Evolutionary conservation across 2,888 invertebrate genomes (phyloP).

Genomic region (Drosophila multiciliata): DNA sequence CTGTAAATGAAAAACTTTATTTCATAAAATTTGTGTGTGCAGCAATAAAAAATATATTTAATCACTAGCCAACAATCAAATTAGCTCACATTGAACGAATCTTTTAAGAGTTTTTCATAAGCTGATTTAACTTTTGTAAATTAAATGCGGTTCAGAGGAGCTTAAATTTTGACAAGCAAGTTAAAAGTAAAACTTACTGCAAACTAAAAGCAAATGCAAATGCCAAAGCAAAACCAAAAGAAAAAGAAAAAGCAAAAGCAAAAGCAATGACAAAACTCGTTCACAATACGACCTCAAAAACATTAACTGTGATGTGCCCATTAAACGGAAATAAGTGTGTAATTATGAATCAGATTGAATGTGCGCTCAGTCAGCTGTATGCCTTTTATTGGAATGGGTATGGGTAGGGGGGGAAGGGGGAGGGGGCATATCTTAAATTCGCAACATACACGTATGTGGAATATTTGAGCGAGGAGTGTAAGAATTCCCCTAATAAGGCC

Average conservation of each 20-base stretch:
- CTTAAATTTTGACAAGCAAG: conserved; percentile 10
- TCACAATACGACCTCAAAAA: conserved; percentile 44
- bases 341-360: conserved; percentile 56
- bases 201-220: conserved; percentile 19
- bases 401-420: background rate
- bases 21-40: conserved; percentile 12
- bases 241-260: conserved; percentile 11
- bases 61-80: conserved; percentile 13
- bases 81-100: conserved; percentile 5
- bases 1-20: conserved; percentile 10
- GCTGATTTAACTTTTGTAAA: conserved; percentile 5
- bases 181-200: conserved; percentile 11
- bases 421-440: background rate
- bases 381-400: conserved; percentile 3
- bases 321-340: conserved; percentile 58
- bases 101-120: conserved; percentile 21
- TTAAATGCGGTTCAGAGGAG: conserved; percentile 12
- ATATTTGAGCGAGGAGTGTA: conserved; percentile 27
- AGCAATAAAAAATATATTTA: conserved; percentile 12
- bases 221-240: conserved; percentile 4
- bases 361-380: conserved; percentile 12
- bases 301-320: conserved; percentile 56
- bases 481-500: conserved; percentile 52
- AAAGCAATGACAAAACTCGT: conserved; percentile 5
- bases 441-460: conserved; percentile 33